Conservation (phyloP, 2,113 vertebrate genomes). For the Gymnocephalus cernua region DNA sequence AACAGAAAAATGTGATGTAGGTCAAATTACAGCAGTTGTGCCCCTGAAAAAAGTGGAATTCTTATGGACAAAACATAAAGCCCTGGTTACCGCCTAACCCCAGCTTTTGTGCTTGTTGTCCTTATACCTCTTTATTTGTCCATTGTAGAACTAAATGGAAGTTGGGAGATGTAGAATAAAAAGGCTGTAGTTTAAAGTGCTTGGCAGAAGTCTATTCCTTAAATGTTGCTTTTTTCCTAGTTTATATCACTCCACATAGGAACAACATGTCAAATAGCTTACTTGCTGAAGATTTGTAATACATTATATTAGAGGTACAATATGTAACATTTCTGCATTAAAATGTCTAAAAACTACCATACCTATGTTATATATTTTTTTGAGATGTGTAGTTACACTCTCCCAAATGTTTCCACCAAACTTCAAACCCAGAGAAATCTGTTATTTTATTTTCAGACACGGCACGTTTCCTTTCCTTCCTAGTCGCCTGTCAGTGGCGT, state of each 20-base stretch:
- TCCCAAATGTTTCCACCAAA: too few species aligned
- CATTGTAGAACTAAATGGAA: slow-evolving; percentile 41
- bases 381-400: too few species aligned
- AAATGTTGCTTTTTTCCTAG: slow-evolving; percentile 2
- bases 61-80: slow-evolving; percentile 87
- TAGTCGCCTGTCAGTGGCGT: too few species aligned
- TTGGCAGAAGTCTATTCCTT: slow-evolving; percentile 45
- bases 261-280: slow-evolving; percentile 50
- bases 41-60: slow-evolving; percentile 88
- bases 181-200: slow-evolving; percentile 22
- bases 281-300: slow-evolving; percentile 39
- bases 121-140: slow-evolving; percentile 56
- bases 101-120: slow-evolving; percentile 58
- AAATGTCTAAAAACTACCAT: too few species aligned
- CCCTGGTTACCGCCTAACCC: slow-evolving; percentile 87
- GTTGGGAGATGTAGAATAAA: slow-evolving; percentile 35
- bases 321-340: too few species aligned
- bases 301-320: slow-evolving; percentile 51
- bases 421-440: too few species aligned
- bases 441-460: too few species aligned
- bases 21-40: slow-evolving; percentile 92
- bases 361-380: too few species aligned
- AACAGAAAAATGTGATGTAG: slow-evolving; percentile 96
- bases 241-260: slow-evolving; percentile 25
- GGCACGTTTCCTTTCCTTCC: too few species aligned